Evolutionary conservation across 2,797 vertebrate genomes (phyloP).

Genomic region (Coracias cyanogaster): DNA sequence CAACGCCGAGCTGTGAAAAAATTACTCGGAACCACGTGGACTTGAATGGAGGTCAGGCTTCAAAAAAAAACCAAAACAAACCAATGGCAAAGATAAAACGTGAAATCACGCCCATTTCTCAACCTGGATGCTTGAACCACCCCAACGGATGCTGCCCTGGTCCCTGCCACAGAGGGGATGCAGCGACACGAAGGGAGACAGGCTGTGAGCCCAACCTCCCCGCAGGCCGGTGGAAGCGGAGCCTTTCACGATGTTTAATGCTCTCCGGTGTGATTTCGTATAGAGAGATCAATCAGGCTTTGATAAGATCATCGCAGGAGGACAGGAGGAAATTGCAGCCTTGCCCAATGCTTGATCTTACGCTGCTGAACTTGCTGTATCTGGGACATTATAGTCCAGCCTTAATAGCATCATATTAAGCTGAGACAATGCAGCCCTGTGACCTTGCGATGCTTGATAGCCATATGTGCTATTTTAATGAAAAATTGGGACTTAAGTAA

Average conservation of each 20-base stretch:
- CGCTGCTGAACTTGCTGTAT: constrained; percentile 15
- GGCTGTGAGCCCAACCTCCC: background rate
- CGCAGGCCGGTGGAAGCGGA: background rate
- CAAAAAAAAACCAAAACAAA: background rate
- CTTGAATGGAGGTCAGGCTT: background rate
- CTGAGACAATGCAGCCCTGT: constrained; percentile 66
- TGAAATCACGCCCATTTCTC: background rate
- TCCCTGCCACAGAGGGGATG: background rate
- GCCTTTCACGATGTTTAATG: constrained; percentile 25
- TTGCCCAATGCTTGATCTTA: constrained; percentile 69
- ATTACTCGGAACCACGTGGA: background rate
- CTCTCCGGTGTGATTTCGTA: background rate
- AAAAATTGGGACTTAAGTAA: constrained; percentile 71
- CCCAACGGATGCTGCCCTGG: background rate
- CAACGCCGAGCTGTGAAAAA: background rate
- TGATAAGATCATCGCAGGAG: constrained; percentile 71
- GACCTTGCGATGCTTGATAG: constrained; percentile 70
- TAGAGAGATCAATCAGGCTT: constrained; percentile 75
- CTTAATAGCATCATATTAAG: constrained; percentile 71
- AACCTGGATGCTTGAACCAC: background rate
- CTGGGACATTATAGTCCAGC: constrained; percentile 48
- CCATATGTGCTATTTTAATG: constrained; percentile 58
- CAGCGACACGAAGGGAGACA: background rate
- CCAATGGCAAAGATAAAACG: background rate
- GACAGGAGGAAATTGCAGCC: constrained; percentile 78